A percentile compares a stretch with the other conserved stretches of the same genome.
phyloP scores from a whole-genome alignment of 2,888 invertebrate species.

The Tetragnatha montana region DNA sequence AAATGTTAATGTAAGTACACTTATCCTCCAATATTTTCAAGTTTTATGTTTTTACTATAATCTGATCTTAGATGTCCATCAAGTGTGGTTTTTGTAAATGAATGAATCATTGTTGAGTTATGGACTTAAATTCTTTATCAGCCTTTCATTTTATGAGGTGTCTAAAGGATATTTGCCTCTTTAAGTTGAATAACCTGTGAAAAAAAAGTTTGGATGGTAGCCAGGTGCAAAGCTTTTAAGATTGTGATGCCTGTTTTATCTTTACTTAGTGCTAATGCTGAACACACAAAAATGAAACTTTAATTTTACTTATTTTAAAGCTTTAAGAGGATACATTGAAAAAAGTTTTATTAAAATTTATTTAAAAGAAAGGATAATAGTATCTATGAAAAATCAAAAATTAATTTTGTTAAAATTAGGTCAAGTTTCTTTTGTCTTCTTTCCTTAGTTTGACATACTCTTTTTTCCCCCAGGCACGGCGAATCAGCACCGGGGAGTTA shows the following conservation, averaged over 20 bases:
- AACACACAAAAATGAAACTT: too few species aligned
- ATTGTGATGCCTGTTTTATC: conserved; percentile 49
- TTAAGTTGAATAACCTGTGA: conserved; percentile 55
- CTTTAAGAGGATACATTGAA: too few species aligned
- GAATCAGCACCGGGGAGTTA: conserved; percentile 92
- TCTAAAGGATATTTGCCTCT: neutral
- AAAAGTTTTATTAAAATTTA: too few species aligned
- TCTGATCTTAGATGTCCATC: too few species aligned
- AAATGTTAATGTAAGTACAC: too few species aligned
- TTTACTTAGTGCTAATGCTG: too few species aligned
- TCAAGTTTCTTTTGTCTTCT: neutral
- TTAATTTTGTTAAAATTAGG: neutral
- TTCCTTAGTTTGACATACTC: neutral
- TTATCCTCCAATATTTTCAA: neutral
- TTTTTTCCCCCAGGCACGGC: conserved; percentile 85
- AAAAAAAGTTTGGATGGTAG: conserved; percentile 42
- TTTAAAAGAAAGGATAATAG: too few species aligned
- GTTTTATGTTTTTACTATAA: neutral
- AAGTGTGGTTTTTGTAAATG: too few species aligned
- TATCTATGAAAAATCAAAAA: neutral
- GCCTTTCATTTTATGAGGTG: neutral
- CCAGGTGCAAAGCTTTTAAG: conserved; percentile 42
- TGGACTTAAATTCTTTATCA: too few species aligned
- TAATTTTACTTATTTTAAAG: too few species aligned
- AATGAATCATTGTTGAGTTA: too few species aligned